A percentile compares a stretch with the other conserved stretches of the same genome.
Conservation (phyloP, 2,888 invertebrate genomes). For the Campoplex nolae region DNA sequence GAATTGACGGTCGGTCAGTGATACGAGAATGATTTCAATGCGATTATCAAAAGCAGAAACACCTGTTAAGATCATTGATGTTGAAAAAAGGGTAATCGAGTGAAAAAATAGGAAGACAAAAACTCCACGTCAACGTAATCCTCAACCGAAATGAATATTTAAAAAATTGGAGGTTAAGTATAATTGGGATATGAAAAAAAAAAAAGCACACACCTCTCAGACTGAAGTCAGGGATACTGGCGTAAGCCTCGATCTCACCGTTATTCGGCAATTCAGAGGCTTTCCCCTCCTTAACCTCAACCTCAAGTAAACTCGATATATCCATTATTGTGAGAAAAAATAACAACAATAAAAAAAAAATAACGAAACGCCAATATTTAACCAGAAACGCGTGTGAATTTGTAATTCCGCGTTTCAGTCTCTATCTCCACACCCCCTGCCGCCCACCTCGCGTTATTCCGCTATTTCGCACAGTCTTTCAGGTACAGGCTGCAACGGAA, state of each 20-base stretch:
- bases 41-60: background rate
- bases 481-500: background rate
- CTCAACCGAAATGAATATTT: slow-evolving; percentile 35
- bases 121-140: slow-evolving; percentile 22
- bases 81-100: background rate
- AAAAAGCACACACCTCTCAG: slow-evolving; percentile 49
- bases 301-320: slow-evolving; percentile 82
- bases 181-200: background rate
- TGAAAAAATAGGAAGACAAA: background rate
- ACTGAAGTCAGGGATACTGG: slow-evolving; percentile 65
- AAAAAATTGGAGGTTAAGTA: slow-evolving; percentile 58
- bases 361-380: background rate
- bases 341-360: background rate
- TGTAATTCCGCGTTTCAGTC: slow-evolving; percentile 2
- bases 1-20: background rate
- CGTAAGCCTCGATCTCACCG: slow-evolving; percentile 73
- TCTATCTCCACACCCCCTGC: background rate
- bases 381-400: background rate
- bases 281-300: slow-evolving; percentile 80
- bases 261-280: slow-evolving; percentile 77
- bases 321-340: slow-evolving; percentile 75
- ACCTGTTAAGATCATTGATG: background rate
- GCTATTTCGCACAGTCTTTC: background rate
- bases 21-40: background rate
- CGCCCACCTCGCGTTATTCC: background rate